These are phyloP conservation scores for Seriola quinqueradiata DNA, from an alignment of 2,113 vertebrate genomes.

Conservation along the genomic window DNA sequence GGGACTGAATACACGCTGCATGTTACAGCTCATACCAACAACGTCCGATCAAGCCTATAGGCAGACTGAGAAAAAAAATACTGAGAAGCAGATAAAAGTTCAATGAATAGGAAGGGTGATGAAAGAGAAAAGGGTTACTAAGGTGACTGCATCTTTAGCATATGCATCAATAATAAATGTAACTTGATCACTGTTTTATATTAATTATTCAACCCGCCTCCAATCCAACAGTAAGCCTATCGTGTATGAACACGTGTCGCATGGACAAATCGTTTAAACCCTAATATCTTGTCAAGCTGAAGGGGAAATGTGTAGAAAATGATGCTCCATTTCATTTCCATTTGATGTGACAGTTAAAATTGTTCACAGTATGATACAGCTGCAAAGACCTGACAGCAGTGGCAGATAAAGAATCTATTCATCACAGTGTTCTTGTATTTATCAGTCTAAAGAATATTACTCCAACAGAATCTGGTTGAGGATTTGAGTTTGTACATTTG, in stretches of 20 bases:
- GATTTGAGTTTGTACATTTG: no score
- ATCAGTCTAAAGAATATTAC: background rate
- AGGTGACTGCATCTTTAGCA: background rate
- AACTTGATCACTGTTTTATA: constrained; percentile 20
- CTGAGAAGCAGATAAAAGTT: background rate
- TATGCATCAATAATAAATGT: constrained; percentile 15
- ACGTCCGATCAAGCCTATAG: constrained; percentile 4
- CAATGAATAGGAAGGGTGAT: background rate
- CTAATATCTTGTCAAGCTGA: background rate
- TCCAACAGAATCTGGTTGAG: background rate
- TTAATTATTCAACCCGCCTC: background rate
- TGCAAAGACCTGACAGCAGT: background rate
- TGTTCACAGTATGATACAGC: no score
- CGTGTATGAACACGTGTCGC: background rate
- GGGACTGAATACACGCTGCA: constrained; percentile 33
- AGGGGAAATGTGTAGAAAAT: background rate
- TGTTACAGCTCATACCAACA: constrained; percentile 27
- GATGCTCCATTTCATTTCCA: background rate
- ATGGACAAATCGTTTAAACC: background rate
- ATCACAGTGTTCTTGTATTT: no score
- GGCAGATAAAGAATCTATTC: background rate
- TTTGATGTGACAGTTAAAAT: background rate
- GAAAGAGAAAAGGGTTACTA: background rate
- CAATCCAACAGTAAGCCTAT: background rate
- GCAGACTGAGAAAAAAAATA: background rate